Evolutionary conservation across 2,888 invertebrate species (phyloP).

Genomic region (Shargacucullia verbasci): DNA sequence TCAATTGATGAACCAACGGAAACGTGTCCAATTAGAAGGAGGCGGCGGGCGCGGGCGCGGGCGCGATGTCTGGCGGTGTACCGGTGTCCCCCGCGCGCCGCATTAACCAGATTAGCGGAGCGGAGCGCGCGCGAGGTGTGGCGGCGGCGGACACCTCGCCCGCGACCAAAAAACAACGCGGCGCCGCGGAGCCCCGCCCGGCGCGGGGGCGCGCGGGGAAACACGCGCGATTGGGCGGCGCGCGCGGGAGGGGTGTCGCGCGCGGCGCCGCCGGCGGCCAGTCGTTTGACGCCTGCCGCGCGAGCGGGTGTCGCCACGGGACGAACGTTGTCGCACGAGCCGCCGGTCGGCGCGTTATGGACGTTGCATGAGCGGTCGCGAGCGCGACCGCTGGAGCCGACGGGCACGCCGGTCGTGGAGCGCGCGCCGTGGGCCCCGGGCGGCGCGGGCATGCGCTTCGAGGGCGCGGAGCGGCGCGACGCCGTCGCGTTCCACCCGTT

Average conservation of each 20-base stretch:
- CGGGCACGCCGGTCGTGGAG: slow-evolving; percentile 87
- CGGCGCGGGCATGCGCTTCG: slow-evolving; percentile 93
- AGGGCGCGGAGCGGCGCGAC: slow-evolving; percentile 90
- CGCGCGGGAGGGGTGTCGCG: slow-evolving; percentile 88
- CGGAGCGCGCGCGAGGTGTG: slow-evolving; percentile 79
- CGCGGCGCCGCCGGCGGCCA: slow-evolving; percentile 87
- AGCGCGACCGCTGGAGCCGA: slow-evolving; percentile 90
- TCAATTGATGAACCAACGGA: slow-evolving; percentile 88
- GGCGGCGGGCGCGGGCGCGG: slow-evolving; percentile 78
- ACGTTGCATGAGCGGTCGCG: slow-evolving; percentile 89
- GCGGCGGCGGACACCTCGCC: slow-evolving; percentile 86
- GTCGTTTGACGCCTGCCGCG: slow-evolving; percentile 87
- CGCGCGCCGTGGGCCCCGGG: slow-evolving; percentile 86
- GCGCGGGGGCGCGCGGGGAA: slow-evolving; percentile 77
- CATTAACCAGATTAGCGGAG: slow-evolving; percentile 86
- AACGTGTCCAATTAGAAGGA: slow-evolving; percentile 89
- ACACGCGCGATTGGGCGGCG: slow-evolving; percentile 83
- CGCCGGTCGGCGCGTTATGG: slow-evolving; percentile 80
- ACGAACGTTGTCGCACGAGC: slow-evolving; percentile 73
- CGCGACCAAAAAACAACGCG: slow-evolving; percentile 86
- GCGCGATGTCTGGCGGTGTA: slow-evolving; percentile 76
- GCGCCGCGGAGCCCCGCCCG: slow-evolving; percentile 76
- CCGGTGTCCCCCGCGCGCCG: slow-evolving; percentile 68
- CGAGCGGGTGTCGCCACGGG: slow-evolving; percentile 84
- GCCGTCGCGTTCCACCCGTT: slow-evolving; percentile 96